phyloP scores from a whole-genome alignment of 2,113 vertebrate species.

The Grammomys surdaster region DNA sequence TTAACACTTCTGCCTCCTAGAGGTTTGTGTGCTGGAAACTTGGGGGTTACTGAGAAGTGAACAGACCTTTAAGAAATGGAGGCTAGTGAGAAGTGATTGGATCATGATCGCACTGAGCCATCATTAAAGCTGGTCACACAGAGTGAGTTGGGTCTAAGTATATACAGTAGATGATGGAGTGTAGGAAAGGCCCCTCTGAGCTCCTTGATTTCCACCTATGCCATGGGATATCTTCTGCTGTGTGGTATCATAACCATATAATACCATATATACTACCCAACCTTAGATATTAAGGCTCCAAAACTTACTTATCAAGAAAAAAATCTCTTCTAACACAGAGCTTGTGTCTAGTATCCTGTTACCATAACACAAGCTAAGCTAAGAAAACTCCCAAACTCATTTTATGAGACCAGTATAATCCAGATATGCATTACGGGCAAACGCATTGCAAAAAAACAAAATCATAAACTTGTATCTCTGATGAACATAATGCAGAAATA shows the following conservation, averaged over 20 bases:
- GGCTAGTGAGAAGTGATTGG: not conserved
- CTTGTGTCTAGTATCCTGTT: not conserved
- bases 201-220: not conserved
- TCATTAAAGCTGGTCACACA: not conserved
- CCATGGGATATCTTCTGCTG: not conserved
- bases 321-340: not conserved
- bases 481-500: constrained; percentile 31
- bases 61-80: not conserved
- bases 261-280: no score
- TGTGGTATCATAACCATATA: no score
- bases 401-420: constrained; percentile 1
- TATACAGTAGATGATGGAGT: no score
- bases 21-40: not conserved
- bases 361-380: not conserved
- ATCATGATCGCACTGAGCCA: not conserved
- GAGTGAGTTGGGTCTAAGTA: not conserved
- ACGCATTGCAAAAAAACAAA: not conserved
- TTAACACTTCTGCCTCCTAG: not conserved
- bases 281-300: not conserved
- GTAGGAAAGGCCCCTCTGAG: not conserved
- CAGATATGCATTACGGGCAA: not conserved
- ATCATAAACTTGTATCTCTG: not conserved
- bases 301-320: not conserved
- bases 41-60: not conserved
- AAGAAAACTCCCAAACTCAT: not conserved